Conservation (phyloP, 2,888 invertebrate genomes). For the Pomacea canaliculata region DNA sequence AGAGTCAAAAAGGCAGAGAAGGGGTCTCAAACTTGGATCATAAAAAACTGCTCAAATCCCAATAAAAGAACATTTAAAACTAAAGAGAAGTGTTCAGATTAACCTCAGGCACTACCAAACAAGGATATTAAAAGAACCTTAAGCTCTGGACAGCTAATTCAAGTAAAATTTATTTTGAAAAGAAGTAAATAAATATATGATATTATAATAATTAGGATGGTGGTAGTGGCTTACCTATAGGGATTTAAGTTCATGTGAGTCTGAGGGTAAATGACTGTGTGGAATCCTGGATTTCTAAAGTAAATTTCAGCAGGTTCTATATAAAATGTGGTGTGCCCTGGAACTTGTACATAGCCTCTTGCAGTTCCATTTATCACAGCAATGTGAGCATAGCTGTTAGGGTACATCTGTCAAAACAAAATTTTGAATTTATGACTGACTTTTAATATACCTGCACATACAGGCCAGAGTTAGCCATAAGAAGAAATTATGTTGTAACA, state of each 20-base stretch:
- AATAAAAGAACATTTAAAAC: no score
- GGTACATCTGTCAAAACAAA: conserved; percentile 26
- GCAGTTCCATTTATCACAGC: conserved; percentile 95
- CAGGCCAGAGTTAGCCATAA: neutral
- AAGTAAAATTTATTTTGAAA: no score
- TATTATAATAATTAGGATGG: no score
- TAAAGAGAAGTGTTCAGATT: no score
- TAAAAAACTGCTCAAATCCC: no score
- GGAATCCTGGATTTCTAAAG: conserved; percentile 77
- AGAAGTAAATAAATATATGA: no score
- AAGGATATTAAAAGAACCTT: no score
- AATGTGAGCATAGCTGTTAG: conserved; percentile 78
- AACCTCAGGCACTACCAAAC: no score
- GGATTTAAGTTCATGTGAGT: conserved; percentile 77
- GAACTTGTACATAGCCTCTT: conserved; percentile 92
- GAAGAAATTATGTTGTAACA: neutral
- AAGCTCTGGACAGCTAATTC: no score
- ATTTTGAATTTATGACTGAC: neutral
- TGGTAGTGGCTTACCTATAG: conserved; percentile 22
- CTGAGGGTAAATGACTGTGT: conserved; percentile 95
- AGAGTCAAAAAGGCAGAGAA: no score
- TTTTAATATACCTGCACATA: neutral
- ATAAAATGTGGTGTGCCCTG: conserved; percentile 80
- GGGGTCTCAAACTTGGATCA: no score
- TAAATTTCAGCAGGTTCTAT: conserved; percentile 94